Conservation (phyloP, 2,797 vertebrate species). For the Spinus pinus region DNA sequence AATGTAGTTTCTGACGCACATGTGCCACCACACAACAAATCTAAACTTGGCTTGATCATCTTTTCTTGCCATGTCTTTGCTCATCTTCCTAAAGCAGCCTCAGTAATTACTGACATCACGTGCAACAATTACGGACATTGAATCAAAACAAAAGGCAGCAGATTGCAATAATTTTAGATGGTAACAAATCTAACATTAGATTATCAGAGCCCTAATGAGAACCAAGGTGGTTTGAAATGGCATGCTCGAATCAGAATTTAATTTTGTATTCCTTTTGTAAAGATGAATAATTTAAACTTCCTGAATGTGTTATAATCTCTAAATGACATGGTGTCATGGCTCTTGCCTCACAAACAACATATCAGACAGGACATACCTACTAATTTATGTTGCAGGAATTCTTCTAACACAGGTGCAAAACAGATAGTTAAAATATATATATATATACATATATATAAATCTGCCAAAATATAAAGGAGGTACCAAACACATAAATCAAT, state of each 20-base stretch:
- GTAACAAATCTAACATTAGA: slow-evolving; percentile 57
- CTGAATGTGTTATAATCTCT: slow-evolving; percentile 1
- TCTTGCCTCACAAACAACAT: not conserved
- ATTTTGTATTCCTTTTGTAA: slow-evolving; percentile 28
- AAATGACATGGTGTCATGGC: not conserved
- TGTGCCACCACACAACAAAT: not conserved
- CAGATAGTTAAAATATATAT: not conserved
- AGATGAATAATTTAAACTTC: slow-evolving; percentile 43
- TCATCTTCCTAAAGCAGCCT: slow-evolving; percentile 33
- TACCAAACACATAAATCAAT: not conserved
- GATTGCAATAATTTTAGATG: slow-evolving; percentile 44
- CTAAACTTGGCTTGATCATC: slow-evolving; percentile 43
- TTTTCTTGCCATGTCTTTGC: slow-evolving; percentile 25
- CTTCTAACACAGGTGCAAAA: not conserved
- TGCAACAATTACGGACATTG: slow-evolving; percentile 54
- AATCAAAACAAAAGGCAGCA: slow-evolving; percentile 61
- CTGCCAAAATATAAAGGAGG: not conserved
- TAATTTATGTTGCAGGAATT: not conserved
- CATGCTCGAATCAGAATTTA: slow-evolving; percentile 35
- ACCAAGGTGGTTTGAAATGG: slow-evolving; percentile 41
- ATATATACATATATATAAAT: not conserved
- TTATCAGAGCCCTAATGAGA: slow-evolving; percentile 40
- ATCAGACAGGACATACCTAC: not conserved
- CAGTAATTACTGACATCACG: slow-evolving; percentile 42
- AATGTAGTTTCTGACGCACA: slow-evolving; percentile 51